Base-by-base conservation (phyloP, 1,140 invertebrate species). In the Daktulosphaira vitifoliae region DNA sequence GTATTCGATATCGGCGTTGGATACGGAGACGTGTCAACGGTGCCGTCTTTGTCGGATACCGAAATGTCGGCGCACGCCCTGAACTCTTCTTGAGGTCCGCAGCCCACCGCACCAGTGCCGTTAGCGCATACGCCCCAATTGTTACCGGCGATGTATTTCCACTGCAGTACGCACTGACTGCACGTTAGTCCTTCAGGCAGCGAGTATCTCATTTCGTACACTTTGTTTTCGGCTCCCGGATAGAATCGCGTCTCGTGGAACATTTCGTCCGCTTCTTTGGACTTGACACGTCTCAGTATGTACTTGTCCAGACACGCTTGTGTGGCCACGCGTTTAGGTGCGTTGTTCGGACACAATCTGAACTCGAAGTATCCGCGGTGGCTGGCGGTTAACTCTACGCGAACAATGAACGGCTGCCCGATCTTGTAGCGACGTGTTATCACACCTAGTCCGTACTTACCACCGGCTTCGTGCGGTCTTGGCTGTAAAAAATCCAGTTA, bases 341-440 rank as follows among this genome's bases (percentile, higher is more conserved):
- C 73, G 37, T 78, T 80, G 72, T 81, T 79, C 0, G 89, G 82
- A 72, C 91, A 96, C 0, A 91, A 70, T 65, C 87, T 79, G 75
- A 95, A 94, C 72, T 94, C 88, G 71, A 94, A 95, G 74, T 84
- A 92, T 9, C 92, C 92, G 68, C 81, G 79, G 74, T 92, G 89
- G 70, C 81, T 82, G 4, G 88, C 88, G 0, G 88, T 92, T 1
- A 91, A 70, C 71, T 91, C 85, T 0, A 92, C 80, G 25, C 83
- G 81, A 5, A 92, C 82, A 4, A 81, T 81, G 62, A 92, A 83
- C 8, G 80, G 74, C 11, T 83, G 79, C 25, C 81, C 81, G 0
- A 81, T 80, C 37, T 80, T 76, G 71, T 92, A 92, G 71, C 81
- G 82, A 1, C 87, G 78, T 0, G 89, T 88, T 26, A 90, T 85